A percentile compares a stretch with the other conserved stretches of the same genome.
These are phyloP conservation scores for Macaria notata DNA, from an alignment of 2,888 invertebrate genomes.

Conservation along the genomic window DNA sequence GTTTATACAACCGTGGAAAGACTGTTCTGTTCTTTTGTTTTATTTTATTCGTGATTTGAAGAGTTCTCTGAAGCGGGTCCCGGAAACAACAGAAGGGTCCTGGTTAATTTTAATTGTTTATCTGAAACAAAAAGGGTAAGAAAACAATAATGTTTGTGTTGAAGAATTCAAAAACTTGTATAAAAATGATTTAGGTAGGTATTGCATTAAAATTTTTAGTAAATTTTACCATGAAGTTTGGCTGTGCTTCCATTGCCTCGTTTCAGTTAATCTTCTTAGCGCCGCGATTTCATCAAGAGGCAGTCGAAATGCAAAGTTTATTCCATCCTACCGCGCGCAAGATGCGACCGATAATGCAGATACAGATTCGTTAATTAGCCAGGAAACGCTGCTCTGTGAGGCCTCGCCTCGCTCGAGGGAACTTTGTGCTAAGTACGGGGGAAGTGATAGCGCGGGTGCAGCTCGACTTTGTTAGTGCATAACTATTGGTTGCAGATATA, in stretches of 20 bases:
- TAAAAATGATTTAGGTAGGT: too few species aligned
- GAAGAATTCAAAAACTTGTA: too few species aligned
- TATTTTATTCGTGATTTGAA: constrained; percentile 11
- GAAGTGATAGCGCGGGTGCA: constrained; percentile 45
- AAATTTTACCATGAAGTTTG: too few species aligned
- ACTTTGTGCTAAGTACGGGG: constrained; percentile 55
- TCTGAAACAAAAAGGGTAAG: too few species aligned
- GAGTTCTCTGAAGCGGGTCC: too few species aligned
- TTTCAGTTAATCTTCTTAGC: not conserved
- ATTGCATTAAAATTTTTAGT: too few species aligned
- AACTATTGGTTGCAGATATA: constrained; percentile 1
- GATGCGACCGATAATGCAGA: constrained; percentile 56
- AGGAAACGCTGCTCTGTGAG: constrained; percentile 51
- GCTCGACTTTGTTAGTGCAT: constrained; percentile 26
- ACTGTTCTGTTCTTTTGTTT: constrained; percentile 20
- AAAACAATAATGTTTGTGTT: too few species aligned
- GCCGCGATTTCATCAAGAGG: not conserved
- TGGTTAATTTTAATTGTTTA: too few species aligned
- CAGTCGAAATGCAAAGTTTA: constrained; percentile 41
- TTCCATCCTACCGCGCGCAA: constrained; percentile 41
- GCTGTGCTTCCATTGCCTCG: too few species aligned
- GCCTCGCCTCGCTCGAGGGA: constrained; percentile 46
- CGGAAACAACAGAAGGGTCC: too few species aligned
- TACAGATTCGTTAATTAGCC: constrained; percentile 59
- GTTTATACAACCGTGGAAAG: constrained; percentile 22